Conservation (phyloP, 2,797 vertebrate genomes). For the Squalus acanthias region DNA sequence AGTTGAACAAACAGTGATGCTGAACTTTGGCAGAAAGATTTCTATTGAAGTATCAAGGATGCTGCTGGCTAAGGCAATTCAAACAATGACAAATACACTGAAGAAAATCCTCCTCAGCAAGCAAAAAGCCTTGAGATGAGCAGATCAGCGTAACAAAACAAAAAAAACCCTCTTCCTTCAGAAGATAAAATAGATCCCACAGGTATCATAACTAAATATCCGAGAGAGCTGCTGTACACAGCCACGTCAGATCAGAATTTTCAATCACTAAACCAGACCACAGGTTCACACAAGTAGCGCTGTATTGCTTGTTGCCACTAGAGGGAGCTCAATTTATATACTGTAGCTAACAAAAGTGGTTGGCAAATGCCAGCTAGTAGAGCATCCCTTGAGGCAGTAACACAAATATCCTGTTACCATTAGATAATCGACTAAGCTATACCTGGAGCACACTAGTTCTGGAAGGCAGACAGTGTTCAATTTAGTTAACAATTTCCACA, state of each 20-base stretch:
- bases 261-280: background rate
- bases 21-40: background rate
- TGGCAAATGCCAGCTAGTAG: background rate
- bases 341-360: background rate
- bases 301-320: background rate
- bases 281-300: background rate
- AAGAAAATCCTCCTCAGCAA: background rate
- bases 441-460: background rate
- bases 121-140: too few relatives aligned
- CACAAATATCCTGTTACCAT: background rate
- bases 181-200: background rate
- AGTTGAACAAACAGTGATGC: background rate
- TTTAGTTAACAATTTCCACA: background rate
- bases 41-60: background rate
- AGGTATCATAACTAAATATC: background rate
- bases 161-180: background rate
- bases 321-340: conserved; percentile 8
- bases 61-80: background rate
- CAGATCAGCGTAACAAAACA: background rate
- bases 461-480: background rate
- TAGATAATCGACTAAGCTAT: background rate
- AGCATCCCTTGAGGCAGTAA: too few relatives aligned
- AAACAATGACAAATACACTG: background rate
- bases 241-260: background rate
- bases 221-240: background rate